A percentile compares a stretch with the other conserved stretches of the same genome.
These are phyloP conservation scores for Brachypteracias leptosomus DNA, from an alignment of 2,113 vertebrate genomes.

Conservation along the genomic window DNA sequence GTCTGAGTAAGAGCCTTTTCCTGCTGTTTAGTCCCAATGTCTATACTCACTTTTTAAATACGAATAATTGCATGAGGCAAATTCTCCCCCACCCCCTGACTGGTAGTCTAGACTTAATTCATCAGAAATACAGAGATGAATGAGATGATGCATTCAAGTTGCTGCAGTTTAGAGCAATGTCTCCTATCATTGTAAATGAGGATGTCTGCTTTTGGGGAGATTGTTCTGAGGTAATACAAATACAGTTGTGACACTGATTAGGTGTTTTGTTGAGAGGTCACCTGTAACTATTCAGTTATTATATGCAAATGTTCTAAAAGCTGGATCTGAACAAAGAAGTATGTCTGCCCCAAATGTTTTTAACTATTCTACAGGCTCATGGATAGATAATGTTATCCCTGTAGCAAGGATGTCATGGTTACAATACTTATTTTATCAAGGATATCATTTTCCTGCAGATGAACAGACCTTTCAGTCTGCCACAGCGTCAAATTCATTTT, in stretches of 20 bases:
- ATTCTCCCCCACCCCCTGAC: neutral
- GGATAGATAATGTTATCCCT: neutral
- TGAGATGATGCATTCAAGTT: neutral
- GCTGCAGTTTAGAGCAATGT: neutral
- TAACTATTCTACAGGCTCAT: neutral
- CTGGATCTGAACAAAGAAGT: neutral
- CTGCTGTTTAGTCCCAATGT: neutral
- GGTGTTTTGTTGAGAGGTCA: neutral
- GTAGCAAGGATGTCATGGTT: neutral
- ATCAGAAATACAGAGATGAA: conserved; percentile 12
- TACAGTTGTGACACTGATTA: neutral
- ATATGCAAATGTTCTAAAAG: neutral
- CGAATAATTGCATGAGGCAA: neutral
- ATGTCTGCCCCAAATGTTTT: neutral
- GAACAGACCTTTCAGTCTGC: conserved; percentile 4
- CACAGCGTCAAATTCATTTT: neutral
- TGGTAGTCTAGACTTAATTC: conserved; percentile 29
- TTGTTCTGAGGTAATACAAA: neutral
- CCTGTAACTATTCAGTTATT: neutral
- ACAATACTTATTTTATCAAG: neutral
- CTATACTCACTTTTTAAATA: conserved; percentile 11
- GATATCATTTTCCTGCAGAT: neutral
- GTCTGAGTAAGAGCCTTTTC: conserved; percentile 2
- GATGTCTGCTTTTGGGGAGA: neutral
- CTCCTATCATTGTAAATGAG: neutral